These are phyloP conservation scores for Drosophila orosa DNA, from an alignment of 1,140 invertebrate species.

Conservation along the genomic window DNA sequence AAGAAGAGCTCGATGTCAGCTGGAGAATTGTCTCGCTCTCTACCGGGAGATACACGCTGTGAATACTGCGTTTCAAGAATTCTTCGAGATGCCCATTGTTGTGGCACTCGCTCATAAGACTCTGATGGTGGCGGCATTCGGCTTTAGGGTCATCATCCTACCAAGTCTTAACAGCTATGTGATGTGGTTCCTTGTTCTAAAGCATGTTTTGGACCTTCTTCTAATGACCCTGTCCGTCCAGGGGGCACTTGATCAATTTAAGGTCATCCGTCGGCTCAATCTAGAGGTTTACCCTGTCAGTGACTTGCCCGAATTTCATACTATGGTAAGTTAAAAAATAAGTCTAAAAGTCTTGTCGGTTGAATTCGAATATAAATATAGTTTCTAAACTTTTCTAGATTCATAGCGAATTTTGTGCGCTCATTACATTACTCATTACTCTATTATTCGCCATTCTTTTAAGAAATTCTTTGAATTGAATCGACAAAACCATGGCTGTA, in stretches of 20 bases:
- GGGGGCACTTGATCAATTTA: slow-evolving; percentile 22
- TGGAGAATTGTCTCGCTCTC: slow-evolving; percentile 52
- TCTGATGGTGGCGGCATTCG: slow-evolving; percentile 1
- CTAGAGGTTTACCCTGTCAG: slow-evolving; percentile 42
- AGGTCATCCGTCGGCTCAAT: slow-evolving; percentile 30
- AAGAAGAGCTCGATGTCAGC: background rate
- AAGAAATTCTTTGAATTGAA: background rate
- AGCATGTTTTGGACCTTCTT: slow-evolving; percentile 48
- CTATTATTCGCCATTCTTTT: too few relatives aligned
- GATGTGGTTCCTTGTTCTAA: background rate
- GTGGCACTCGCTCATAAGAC: slow-evolving; percentile 23
- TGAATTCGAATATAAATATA: background rate
- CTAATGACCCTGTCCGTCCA: slow-evolving; percentile 45
- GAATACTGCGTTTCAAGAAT: slow-evolving; percentile 16
- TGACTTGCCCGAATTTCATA: slow-evolving; percentile 40
- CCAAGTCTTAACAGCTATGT: fast-evolving
- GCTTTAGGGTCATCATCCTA: slow-evolving; percentile 1
- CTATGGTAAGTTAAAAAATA: slow-evolving; percentile 16
- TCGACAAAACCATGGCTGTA: background rate
- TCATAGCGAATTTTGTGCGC: background rate
- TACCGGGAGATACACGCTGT: slow-evolving; percentile 47
- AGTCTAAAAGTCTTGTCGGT: background rate
- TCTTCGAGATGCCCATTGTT: slow-evolving; percentile 36
- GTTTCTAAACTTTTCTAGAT: background rate
- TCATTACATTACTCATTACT: too few relatives aligned